phyloP scores from a whole-genome alignment of 2,113 vertebrate species.

The Felis chaus region DNA sequence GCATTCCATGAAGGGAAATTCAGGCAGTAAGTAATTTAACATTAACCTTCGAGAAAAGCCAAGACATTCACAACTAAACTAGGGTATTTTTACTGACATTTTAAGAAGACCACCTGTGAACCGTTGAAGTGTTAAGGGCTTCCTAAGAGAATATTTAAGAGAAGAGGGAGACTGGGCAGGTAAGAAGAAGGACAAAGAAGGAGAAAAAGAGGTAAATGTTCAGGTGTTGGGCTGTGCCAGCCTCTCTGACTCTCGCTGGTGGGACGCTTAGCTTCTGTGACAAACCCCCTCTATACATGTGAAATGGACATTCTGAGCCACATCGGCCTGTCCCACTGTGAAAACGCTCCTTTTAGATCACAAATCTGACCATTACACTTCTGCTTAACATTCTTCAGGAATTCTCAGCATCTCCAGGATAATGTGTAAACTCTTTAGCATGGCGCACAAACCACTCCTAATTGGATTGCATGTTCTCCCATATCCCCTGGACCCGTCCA shows the following conservation, averaged over 20 bases:
- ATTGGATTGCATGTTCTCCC: too few species aligned
- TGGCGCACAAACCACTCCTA: neutral
- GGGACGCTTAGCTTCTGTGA: neutral
- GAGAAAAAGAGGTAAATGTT: neutral
- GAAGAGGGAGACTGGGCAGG: neutral
- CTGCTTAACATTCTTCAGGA: neutral
- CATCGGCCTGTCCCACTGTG: fast-evolving
- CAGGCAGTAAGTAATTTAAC: neutral
- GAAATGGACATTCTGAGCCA: neutral
- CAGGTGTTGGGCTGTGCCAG: neutral
- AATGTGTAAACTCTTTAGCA: neutral
- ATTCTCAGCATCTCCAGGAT: neutral
- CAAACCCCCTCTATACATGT: neutral
- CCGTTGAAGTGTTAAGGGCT: neutral
- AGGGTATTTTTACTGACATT: neutral
- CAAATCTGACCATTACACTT: neutral
- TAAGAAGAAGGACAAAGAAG: neutral
- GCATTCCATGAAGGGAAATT: neutral
- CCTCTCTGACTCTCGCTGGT: neutral
- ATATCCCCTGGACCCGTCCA: neutral
- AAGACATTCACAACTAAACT: neutral
- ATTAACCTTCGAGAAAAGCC: neutral
- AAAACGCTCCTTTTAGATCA: neutral
- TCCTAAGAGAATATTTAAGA: neutral
- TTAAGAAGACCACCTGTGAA: neutral